phyloP scores from a whole-genome alignment of 2,797 vertebrate species.

The Acipenser transmontanus region DNA sequence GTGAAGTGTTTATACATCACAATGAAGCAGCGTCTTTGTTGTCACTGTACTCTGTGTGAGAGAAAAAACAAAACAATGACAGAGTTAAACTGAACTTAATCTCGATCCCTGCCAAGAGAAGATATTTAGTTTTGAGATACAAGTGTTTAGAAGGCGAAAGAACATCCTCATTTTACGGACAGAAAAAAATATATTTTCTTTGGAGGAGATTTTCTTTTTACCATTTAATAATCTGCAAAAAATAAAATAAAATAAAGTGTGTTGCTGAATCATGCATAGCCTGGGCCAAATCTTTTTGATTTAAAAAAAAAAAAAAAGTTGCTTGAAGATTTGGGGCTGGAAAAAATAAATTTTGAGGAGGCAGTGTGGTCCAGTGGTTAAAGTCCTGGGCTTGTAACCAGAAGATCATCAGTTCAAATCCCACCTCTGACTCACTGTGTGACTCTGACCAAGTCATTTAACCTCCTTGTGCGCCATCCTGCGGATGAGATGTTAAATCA shows the following conservation, averaged over 20 bases:
- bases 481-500: no score
- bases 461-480: no score
- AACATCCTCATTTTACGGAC: neutral
- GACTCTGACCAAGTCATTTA: no score
- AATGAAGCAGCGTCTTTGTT: slow-evolving; percentile 4
- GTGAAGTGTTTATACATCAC: slow-evolving; percentile 21
- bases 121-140: neutral
- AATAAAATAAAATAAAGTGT: neutral
- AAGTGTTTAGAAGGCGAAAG: neutral
- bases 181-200: neutral
- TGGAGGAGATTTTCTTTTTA: slow-evolving; percentile 1
- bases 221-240: slow-evolving; percentile 3
- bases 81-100: neutral
- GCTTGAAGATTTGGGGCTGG: no score
- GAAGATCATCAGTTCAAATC: no score
- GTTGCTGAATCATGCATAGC: neutral
- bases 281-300: slow-evolving; percentile 3
- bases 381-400: no score
- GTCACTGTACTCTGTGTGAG: neutral
- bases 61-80: neutral
- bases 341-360: no score
- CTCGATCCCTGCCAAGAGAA: neutral
- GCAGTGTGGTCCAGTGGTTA: no score
- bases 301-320: neutral
- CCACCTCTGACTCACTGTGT: no score